phyloP scores from a whole-genome alignment of 37 sponge, comb jelly and placozoan genomes.

The Aplysina aerophoba region DNA sequence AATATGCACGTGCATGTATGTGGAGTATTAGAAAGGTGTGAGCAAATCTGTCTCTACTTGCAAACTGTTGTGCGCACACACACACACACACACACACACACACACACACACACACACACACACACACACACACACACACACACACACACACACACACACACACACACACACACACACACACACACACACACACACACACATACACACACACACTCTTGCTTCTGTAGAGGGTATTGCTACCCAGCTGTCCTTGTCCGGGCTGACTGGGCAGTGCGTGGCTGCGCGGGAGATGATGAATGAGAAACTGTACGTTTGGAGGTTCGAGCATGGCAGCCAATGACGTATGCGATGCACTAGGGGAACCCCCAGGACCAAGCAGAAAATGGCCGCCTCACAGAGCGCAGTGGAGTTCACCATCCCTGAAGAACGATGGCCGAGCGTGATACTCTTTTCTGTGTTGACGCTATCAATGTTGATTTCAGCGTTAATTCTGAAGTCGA shows the following conservation, averaged over 20 bases:
- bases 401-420: too few species aligned
- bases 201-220: constrained; percentile 4
- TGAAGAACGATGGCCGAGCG: too few species aligned
- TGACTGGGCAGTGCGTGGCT: not conserved
- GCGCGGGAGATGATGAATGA: constrained; percentile 9
- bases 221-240: not conserved
- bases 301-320: constrained; percentile 11
- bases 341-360: not conserved
- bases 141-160: constrained; percentile 19
- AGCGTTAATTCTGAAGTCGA: too few species aligned
- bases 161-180: constrained; percentile 10
- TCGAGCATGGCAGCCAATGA: too few species aligned
- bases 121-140: constrained; percentile 15
- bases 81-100: not conserved
- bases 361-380: not conserved
- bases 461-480: too few species aligned
- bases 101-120: not conserved
- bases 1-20: too few species aligned
- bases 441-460: too few species aligned
- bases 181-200: constrained; percentile 24
- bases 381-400: not conserved
- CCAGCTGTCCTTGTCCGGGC: not conserved
- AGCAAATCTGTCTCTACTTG: too few species aligned
- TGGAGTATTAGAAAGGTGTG: too few species aligned
- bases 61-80: not conserved